Percentiles rank a stretch among this genome's conserved stretches.
These are phyloP conservation scores for Ellobium chinense DNA, from an alignment of 2,888 invertebrate genomes.

Conservation along the genomic window DNA sequence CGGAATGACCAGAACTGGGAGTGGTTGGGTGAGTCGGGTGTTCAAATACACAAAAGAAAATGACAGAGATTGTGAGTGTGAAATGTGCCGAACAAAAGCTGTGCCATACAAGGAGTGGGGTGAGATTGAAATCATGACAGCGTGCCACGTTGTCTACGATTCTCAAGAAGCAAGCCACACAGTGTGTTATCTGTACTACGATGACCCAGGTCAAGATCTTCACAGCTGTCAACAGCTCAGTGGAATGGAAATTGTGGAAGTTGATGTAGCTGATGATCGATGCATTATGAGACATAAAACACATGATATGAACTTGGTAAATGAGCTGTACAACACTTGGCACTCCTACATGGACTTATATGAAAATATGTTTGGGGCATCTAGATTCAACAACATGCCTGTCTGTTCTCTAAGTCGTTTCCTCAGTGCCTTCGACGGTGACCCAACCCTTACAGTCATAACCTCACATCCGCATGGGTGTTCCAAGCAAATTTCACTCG, in stretches of 20 bases:
- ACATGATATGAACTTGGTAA: background rate
- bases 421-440: too few relatives aligned
- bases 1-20: background rate
- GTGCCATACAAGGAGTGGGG: background rate
- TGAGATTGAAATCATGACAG: background rate
- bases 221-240: background rate
- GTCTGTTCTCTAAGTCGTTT: too few relatives aligned
- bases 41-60: too few relatives aligned
- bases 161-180: background rate
- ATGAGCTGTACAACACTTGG: background rate
- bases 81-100: background rate
- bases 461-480: too few relatives aligned
- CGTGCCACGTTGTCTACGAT: background rate
- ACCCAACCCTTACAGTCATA: too few relatives aligned
- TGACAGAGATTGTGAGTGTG: too few relatives aligned
- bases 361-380: too few relatives aligned
- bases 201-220: background rate
- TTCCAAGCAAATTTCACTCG: too few relatives aligned
- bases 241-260: background rate
- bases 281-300: background rate
- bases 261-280: background rate
- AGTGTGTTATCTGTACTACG: background rate
- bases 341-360: background rate
- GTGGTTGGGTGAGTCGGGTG: too few relatives aligned
- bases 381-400: too few relatives aligned